Conservation (phyloP, 2,888 invertebrate species). For the Nomada hirtipes region DNA sequence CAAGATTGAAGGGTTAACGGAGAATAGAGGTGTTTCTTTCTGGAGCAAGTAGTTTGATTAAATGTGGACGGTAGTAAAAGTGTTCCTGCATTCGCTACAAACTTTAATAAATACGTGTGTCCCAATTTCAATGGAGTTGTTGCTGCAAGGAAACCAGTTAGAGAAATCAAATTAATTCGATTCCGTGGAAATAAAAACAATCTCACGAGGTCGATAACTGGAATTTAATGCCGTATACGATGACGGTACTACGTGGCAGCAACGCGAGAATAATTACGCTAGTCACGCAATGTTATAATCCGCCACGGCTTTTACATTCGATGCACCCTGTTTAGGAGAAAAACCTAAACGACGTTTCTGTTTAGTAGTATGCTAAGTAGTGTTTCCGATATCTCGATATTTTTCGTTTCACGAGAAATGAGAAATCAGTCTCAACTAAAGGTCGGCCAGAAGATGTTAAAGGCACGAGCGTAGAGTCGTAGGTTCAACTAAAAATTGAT, state of each 20-base stretch:
- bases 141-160: constrained; percentile 12
- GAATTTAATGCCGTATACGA: constrained; percentile 33
- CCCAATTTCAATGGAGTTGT: constrained; percentile 11
- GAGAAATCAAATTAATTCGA: constrained; percentile 34
- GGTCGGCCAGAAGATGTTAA: no score
- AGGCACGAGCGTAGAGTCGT: no score
- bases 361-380: background rate
- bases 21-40: background rate
- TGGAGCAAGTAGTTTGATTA: background rate
- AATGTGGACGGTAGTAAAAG: background rate
- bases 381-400: no score
- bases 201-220: constrained; percentile 48
- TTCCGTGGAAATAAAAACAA: constrained; percentile 31
- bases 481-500: no score
- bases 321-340: background rate
- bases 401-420: no score
- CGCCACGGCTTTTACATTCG: constrained; percentile 4
- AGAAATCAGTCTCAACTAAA: no score
- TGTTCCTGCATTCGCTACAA: background rate
- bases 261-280: constrained; percentile 39
- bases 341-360: constrained; percentile 13
- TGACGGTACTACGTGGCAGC: constrained; percentile 4
- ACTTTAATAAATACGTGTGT: background rate
- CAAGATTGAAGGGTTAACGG: background rate
- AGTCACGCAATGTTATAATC: constrained; percentile 49